These are phyloP conservation scores for Peromyscus melanophrys DNA, from an alignment of 2,797 vertebrate species.

Conservation along the genomic window DNA sequence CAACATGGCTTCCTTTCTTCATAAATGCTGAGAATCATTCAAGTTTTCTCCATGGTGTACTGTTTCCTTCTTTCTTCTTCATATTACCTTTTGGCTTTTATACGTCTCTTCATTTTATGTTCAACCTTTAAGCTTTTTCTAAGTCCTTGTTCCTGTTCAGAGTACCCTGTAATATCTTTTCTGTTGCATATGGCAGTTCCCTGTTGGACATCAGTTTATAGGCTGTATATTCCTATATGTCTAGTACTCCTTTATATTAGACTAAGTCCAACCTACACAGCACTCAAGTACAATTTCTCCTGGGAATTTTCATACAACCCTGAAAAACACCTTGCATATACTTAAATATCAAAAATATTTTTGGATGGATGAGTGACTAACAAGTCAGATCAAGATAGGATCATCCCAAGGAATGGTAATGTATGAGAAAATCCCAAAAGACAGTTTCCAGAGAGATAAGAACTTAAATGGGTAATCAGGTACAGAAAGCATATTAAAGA, in stretches of 20 bases:
- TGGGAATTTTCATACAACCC: background rate
- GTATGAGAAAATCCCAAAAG: background rate
- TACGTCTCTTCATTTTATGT: background rate
- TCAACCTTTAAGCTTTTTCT: background rate
- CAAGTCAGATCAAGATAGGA: background rate
- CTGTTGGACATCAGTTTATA: background rate
- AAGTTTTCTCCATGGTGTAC: background rate
- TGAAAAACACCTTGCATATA: background rate
- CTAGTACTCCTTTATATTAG: background rate
- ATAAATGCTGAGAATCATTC: background rate
- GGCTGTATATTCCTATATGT: background rate
- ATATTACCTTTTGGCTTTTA: background rate
- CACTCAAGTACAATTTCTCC: background rate
- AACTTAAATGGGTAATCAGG: background rate
- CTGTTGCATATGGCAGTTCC: background rate
- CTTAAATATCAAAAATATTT: slow-evolving; percentile 19
- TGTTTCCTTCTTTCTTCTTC: background rate
- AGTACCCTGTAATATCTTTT: background rate
- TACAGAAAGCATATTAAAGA: background rate
- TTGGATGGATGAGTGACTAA: background rate
- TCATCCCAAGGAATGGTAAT: background rate
- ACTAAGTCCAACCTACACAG: background rate
- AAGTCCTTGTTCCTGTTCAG: background rate
- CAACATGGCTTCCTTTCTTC: background rate
- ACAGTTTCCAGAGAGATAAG: background rate